phyloP scores from a whole-genome alignment of 2,113 vertebrate species.

The Sylvietta virens region DNA sequence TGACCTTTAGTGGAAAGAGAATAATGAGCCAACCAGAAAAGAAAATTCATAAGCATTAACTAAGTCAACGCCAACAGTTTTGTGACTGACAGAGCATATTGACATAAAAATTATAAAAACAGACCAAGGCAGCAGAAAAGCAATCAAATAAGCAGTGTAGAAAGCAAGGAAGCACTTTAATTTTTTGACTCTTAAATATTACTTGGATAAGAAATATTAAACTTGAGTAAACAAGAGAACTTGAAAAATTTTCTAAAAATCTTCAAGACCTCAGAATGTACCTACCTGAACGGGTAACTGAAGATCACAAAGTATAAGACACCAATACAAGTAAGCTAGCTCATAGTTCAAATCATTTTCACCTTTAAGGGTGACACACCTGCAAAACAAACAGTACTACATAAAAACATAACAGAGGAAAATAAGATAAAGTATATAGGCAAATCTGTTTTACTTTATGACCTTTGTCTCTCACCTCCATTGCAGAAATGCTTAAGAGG shows the following conservation, averaged over 20 bases:
- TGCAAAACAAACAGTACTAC: background rate
- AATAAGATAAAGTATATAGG: background rate
- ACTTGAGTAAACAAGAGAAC: background rate
- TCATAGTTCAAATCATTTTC: background rate
- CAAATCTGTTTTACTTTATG: background rate
- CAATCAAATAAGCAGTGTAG: background rate
- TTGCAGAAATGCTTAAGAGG: background rate
- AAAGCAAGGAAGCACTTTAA: background rate
- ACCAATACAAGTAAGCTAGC: background rate
- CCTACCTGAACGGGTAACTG: background rate
- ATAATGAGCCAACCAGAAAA: background rate
- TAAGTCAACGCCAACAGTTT: background rate
- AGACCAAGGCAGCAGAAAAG: background rate
- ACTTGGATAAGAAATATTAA: background rate
- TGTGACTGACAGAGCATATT: background rate
- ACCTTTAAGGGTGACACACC: background rate
- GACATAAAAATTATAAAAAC: background rate
- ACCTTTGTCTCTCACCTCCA: background rate
- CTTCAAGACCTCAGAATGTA: background rate
- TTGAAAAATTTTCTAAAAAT: background rate
- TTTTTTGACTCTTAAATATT: background rate
- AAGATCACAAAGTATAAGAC: background rate
- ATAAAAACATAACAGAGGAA: background rate
- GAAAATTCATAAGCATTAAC: background rate
- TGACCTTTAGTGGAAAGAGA: background rate